A percentile compares a stretch with the other conserved stretches of the same genome.
Evolutionary conservation across 2,888 invertebrate species (phyloP).

Genomic region (Frankliniella fusca): DNA sequence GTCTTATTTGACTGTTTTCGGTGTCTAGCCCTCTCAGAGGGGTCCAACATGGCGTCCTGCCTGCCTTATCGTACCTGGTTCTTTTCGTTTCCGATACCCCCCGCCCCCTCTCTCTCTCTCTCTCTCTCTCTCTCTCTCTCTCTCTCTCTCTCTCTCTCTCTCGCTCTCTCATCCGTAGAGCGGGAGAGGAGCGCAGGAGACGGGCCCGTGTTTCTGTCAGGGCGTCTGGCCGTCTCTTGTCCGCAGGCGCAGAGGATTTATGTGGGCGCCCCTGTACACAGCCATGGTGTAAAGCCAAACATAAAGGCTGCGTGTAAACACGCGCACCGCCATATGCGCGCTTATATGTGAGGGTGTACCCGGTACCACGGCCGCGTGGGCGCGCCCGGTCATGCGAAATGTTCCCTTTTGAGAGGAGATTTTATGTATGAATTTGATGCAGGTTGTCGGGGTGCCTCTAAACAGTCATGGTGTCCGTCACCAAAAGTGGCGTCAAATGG

Average conservation of each 20-base stretch:
- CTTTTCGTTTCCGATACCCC: not conserved
- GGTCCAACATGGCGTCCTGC: too few relatives aligned
- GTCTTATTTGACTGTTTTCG: too few relatives aligned
- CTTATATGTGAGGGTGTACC: too few relatives aligned
- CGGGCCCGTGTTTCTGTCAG: slow-evolving; percentile 8
- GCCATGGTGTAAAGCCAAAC: slow-evolving; percentile 22
- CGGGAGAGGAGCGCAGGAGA: not conserved
- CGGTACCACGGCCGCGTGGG: not conserved
- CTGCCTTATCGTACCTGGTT: not conserved
- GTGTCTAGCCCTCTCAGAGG: too few relatives aligned
- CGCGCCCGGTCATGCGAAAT: not conserved
- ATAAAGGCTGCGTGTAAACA: slow-evolving; percentile 23
- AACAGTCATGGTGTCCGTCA: not conserved
- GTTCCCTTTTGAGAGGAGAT: not conserved
- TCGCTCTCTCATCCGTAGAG: not conserved
- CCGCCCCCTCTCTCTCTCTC: not conserved
- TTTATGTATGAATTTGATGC: too few relatives aligned
- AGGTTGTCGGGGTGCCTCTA: not conserved
- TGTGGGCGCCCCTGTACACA: not conserved
- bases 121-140: too few relatives aligned
- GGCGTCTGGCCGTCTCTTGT: slow-evolving; percentile 15
- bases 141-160: too few relatives aligned
- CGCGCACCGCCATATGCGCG: not conserved
- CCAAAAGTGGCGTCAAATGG: not conserved
- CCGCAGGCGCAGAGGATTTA: slow-evolving; percentile 4